Base-by-base conservation (phyloP, 2,888 invertebrate species). In the Ephialtes manifestator region DNA sequence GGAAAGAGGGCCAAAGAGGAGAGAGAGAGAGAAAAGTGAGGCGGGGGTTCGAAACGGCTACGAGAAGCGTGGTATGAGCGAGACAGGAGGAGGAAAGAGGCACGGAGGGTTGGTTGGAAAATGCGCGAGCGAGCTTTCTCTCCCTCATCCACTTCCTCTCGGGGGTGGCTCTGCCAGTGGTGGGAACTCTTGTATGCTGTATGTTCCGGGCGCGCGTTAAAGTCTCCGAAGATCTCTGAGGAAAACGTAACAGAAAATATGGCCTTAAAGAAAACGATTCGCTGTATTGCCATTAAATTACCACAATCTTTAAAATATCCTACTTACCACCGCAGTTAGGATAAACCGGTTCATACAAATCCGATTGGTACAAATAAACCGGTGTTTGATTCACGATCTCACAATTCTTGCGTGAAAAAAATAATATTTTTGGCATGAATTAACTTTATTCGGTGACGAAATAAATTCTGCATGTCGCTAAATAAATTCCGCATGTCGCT, bases 1-100 rank as follows among this genome's bases (percentile, higher is more conserved):
- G 81, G 53, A 90, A 91, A 90, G 91, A 92, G 89, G 92, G 91
- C 92, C 92, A 92, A 92, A 92, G 92, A 93, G 63, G 79, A 70
- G n/a, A 48, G 60, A 35, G 68, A 63, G 43, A 71, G 20, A 20
- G 63, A 55, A 63, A 20, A n/a, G 39, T 18, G 35, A 31, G 68
- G 51, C 2, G 53, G 53, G 46, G 63, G 68, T 77, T 82, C 46
- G 81, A 78, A 65, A 71, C 71, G 71, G 58, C 68, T 60, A 60
- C 72, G 81, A 77, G 81, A 51, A 78, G 74, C 31, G 74, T 74
- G 24, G 60, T 76, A 77, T 24, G 58, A 83, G 72, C 68, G 80
- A 79, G 83, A 74, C 65, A 72, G 31, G 79, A 53, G 53, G 20
- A 67, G 53, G 83, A 72, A 48, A n/a, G 58, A 75, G 77, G 53